phyloP scores from a whole-genome alignment of 2,888 invertebrate genomes.

The Orthosia gothica region DNA sequence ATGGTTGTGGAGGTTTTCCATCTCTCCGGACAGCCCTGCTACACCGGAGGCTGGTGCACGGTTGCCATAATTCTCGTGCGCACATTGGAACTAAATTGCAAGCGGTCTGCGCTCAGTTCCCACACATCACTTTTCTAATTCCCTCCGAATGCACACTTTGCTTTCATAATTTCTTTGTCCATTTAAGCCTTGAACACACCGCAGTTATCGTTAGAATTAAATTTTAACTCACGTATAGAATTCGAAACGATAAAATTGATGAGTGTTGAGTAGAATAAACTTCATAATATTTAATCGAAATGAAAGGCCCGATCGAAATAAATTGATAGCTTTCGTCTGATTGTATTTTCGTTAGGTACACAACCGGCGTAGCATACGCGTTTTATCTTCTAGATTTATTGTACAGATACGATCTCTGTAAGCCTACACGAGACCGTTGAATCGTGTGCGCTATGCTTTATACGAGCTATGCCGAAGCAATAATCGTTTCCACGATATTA shows the following conservation, averaged over 20 bases:
- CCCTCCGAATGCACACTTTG: slow-evolving; percentile 77
- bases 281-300: slow-evolving; percentile 73
- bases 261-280: slow-evolving; percentile 70
- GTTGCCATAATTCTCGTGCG: slow-evolving; percentile 87
- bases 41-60: slow-evolving; percentile 76
- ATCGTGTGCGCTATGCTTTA: slow-evolving; percentile 81
- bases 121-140: slow-evolving; percentile 89
- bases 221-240: slow-evolving; percentile 57
- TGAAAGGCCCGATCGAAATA: slow-evolving; percentile 73
- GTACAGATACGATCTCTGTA: slow-evolving; percentile 86
- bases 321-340: slow-evolving; percentile 75
- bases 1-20: slow-evolving; percentile 1
- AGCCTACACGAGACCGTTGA: slow-evolving; percentile 80
- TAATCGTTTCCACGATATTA: slow-evolving; percentile 67
- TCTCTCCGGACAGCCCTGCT: slow-evolving; percentile 76
- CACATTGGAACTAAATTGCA: slow-evolving; percentile 87
- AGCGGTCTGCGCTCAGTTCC: slow-evolving; percentile 80
- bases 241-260: slow-evolving; percentile 62
- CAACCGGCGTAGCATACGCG: slow-evolving; percentile 71
- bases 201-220: slow-evolving; percentile 48
- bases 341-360: slow-evolving; percentile 78
- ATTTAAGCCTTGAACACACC: slow-evolving; percentile 69
- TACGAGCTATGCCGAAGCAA: slow-evolving; percentile 71
- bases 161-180: slow-evolving; percentile 77
- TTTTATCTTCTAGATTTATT: slow-evolving; percentile 89